Evolutionary conservation across 2,113 vertebrate species (phyloP).

Genomic region (Gobius niger): DNA sequence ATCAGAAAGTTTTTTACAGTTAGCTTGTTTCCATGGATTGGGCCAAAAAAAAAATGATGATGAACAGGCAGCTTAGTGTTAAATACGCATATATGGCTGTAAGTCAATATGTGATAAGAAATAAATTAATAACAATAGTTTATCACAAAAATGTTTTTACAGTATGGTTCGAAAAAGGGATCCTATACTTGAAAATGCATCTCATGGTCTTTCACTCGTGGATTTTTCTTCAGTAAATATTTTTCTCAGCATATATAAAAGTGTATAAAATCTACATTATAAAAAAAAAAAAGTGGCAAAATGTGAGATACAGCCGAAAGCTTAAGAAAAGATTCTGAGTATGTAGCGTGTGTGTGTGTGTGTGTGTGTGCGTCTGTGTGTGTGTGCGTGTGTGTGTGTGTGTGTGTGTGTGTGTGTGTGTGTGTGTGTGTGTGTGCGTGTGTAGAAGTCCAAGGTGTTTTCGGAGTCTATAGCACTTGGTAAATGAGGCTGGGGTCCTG

Average conservation of each 20-base stretch:
- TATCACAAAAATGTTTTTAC: neutral
- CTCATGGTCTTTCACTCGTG: constrained; percentile 7
- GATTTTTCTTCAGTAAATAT: neutral
- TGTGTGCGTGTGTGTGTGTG: constrained; percentile 1
- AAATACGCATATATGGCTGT: neutral
- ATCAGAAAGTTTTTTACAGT: neutral
- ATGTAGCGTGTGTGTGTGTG: neutral
- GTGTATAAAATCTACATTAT: constrained; percentile 13
- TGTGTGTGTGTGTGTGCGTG: neutral
- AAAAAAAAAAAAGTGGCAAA: constrained; percentile 16
- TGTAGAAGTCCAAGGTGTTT: neutral
- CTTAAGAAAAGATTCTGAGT: constrained; percentile 2
- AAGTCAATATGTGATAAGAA: constrained; percentile 5
- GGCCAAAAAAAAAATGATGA: neutral
- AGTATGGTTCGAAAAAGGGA: neutral
- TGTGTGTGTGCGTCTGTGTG: neutral
- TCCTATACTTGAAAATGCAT: neutral
- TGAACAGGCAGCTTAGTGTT: neutral
- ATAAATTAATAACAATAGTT: constrained; percentile 10
- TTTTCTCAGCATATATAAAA: constrained; percentile 14
- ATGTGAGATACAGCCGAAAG: constrained; percentile 4
- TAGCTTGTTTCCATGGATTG: neutral
- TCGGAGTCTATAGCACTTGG: constrained; percentile 85
- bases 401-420: neutral
- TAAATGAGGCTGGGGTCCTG: constrained; percentile 86